Base-by-base conservation (phyloP, 2,888 invertebrate genomes). In the Eretmocerus hayati region DNA sequence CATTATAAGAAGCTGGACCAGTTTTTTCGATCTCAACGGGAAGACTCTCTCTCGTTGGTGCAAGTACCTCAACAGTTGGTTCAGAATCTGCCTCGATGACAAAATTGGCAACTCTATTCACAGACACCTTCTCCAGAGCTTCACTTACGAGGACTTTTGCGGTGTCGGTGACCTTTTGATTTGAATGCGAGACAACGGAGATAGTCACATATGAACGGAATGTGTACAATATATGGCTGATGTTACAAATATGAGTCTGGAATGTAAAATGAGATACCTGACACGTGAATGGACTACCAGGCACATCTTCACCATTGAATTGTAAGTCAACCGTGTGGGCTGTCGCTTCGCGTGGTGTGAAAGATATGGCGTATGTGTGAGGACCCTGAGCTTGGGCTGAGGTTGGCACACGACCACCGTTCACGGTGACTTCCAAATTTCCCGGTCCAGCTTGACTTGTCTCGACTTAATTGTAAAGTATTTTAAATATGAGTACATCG, bases 371-470 rank as follows among this genome's bases (percentile, higher is more conserved):
- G 71, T 95, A 96, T 0, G 90, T 90, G 66, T 94, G 92, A 22
- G 94, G 92, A 23, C 96, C 96, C 67, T 95, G 92, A 1, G 93
- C 93, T 66, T 95, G 93, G 11, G 95, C 95, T 20, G 92, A 92
- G 0, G 95, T 95, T 0, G 96, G 94, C 26, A 97, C 95, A 53
- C 93, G 81, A 0, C 97, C 97, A 6, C 95, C 94, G 66, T 99
- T 97, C 22, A 99, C 96, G 0, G 95, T 94, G 50, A 99, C 97
- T 73, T 99, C 97, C 36, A 99, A 76, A 73, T 99, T 97, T 19
- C 99, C 99, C 1, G 97, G 94, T 16, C 97, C 99, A 4, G 97
- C 97, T 72, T 94, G 91, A 66, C 93, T 91, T 13, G 97, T 97
- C 74, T 99, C 97, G 68, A 99, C 93, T 90, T 26, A 1, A 26